Evolutionary conservation across 1,140 invertebrate species (phyloP).

Genomic region (Phymastichus coffea): DNA sequence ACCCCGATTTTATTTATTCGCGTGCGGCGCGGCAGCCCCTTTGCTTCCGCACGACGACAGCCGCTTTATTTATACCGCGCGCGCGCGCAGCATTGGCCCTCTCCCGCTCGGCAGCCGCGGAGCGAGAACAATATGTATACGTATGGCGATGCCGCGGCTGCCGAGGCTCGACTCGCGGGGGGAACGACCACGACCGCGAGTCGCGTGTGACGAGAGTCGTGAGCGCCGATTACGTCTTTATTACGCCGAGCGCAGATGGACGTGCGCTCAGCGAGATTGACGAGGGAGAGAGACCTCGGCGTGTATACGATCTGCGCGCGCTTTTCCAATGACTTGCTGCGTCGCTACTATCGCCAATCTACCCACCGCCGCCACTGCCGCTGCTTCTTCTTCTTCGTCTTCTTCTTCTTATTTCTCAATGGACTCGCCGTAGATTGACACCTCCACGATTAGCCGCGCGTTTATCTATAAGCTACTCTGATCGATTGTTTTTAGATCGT

Average conservation of each 20-base stretch:
- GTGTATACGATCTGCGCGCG: too few relatives aligned
- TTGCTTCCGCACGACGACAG: constrained; percentile 58
- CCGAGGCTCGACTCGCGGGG: not conserved
- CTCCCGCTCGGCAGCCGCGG: not conserved
- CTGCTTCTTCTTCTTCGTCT: too few relatives aligned
- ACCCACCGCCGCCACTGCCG: too few relatives aligned
- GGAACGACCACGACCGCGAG: not conserved
- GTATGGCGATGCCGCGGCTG: not conserved
- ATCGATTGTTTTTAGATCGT: too few relatives aligned
- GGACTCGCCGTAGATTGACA: too few relatives aligned
- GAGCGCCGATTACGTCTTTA: constrained; percentile 23
- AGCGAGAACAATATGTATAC: constrained; percentile 21
- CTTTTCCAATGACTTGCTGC: too few relatives aligned
- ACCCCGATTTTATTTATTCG: constrained; percentile 31
- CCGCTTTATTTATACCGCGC: constrained; percentile 58
- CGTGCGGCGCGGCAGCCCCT: constrained; percentile 28
- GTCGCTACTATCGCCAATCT: too few relatives aligned
- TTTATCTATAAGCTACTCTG: too few relatives aligned
- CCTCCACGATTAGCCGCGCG: too few relatives aligned
- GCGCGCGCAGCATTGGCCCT: constrained; percentile 40
- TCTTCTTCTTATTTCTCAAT: too few relatives aligned
- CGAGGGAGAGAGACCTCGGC: too few relatives aligned
- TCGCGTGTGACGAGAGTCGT: not conserved
- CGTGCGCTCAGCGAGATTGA: not conserved
- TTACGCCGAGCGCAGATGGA: not conserved